Percentiles rank a stretch among this genome's conserved stretches.
These are phyloP conservation scores for Isotomurus palustris DNA, from an alignment of 2,888 invertebrate species.

Conservation along the genomic window DNA sequence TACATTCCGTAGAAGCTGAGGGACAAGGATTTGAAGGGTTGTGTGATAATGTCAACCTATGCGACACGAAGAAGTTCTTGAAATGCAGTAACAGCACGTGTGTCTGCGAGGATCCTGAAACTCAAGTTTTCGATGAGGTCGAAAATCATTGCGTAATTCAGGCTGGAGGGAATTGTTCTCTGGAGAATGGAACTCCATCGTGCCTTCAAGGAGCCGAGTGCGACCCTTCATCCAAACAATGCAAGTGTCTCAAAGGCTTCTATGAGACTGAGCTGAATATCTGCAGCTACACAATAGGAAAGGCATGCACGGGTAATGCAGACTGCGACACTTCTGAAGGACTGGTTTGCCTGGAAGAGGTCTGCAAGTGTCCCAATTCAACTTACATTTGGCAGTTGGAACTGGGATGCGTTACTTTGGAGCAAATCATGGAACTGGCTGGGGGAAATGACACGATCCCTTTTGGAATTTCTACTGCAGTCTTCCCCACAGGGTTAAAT, in stretches of 20 bases:
- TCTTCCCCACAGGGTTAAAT: too few species aligned
- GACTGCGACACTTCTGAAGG: neutral
- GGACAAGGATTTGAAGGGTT: constrained; percentile 3
- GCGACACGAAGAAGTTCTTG: constrained; percentile 14
- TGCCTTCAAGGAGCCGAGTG: constrained; percentile 17
- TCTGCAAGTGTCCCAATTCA: constrained; percentile 10
- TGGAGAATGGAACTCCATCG: neutral
- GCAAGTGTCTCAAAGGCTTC: constrained; percentile 20
- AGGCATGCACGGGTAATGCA: neutral
- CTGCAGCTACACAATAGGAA: constrained; percentile 16
- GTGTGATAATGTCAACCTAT: constrained; percentile 5
- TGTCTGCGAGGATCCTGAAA: constrained; percentile 21
- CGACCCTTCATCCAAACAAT: neutral
- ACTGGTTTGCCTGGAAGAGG: neutral
- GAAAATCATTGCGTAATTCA: constrained; percentile 18
- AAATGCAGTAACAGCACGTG: constrained; percentile 15
- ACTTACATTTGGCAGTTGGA: constrained; percentile 11
- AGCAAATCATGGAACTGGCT: neutral
- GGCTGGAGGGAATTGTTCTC: constrained; percentile 18
- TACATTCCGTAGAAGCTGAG: neutral
- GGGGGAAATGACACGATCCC: too few species aligned
- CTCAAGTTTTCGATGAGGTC: constrained; percentile 19
- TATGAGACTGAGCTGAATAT: constrained; percentile 4
- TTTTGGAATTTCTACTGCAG: too few species aligned
- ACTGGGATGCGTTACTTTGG: constrained; percentile 5